phyloP scores from a whole-genome alignment of 2,888 invertebrate species.

The Himalopsyche kuldschensis region DNA sequence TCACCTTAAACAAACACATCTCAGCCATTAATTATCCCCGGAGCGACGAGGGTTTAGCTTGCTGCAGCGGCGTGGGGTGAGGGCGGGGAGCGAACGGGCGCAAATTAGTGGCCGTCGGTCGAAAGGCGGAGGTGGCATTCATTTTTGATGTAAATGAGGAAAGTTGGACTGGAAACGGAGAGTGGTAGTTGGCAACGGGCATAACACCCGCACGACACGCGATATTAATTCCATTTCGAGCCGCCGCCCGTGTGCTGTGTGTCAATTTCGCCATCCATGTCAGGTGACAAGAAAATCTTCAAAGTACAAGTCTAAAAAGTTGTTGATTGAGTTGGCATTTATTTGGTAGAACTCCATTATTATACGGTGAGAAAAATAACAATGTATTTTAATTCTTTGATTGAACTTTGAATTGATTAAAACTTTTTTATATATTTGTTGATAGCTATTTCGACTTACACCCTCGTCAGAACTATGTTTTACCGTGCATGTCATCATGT shows the following conservation, averaged over 20 bases:
- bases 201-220: constrained; percentile 3
- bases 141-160: constrained; percentile 13
- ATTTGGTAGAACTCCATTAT: too few relatives aligned
- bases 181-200: not conserved
- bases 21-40: constrained; percentile 20
- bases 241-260: not conserved
- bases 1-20: constrained; percentile 24
- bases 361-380: too few relatives aligned
- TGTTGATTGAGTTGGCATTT: too few relatives aligned
- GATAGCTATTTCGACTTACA: too few relatives aligned
- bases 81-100: not conserved
- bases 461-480: too few relatives aligned
- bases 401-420: too few relatives aligned
- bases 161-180: constrained; percentile 7
- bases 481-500: too few relatives aligned
- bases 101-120: constrained; percentile 16
- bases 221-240: not conserved
- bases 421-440: too few relatives aligned
- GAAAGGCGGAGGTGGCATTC: not conserved
- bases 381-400: too few relatives aligned
- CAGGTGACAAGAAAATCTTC: not conserved
- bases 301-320: too few relatives aligned
- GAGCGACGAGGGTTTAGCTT: constrained; percentile 1
- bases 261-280: not conserved
- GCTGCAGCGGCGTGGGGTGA: not conserved